Conservation (phyloP, 2,113 vertebrate genomes). For the Cinclus mexicanus region DNA sequence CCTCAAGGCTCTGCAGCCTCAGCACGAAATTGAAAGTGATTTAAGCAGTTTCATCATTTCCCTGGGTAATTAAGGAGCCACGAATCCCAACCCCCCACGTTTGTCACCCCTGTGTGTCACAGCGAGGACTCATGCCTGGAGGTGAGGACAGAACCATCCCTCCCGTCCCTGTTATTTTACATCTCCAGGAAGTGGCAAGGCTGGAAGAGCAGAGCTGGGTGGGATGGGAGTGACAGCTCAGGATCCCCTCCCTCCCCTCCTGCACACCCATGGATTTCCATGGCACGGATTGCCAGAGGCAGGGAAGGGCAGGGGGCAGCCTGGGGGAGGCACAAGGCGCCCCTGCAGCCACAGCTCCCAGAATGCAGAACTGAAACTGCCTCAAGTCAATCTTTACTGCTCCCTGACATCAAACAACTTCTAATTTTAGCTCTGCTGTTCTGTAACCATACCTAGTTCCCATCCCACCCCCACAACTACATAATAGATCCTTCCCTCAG, state of each 20-base stretch:
- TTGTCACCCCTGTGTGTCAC: background rate
- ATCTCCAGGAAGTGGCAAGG: fast-evolving
- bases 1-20: background rate
- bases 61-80: background rate
- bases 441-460: slow-evolving; percentile 59
- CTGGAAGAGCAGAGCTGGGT: background rate
- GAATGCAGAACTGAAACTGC: background rate
- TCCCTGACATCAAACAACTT: slow-evolving; percentile 39
- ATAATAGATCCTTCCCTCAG: slow-evolving; percentile 61
- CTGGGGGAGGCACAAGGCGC: background rate
- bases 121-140: background rate
- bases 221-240: background rate
- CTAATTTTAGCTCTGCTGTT: slow-evolving; percentile 60
- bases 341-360: background rate
- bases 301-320: background rate
- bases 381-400: background rate
- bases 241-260: background rate
- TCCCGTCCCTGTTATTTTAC: background rate
- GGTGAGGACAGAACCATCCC: background rate
- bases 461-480: slow-evolving; percentile 50
- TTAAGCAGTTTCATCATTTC: background rate
- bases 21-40: background rate
- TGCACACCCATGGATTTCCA: background rate
- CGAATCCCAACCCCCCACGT: background rate
- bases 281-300: background rate